Percentiles rank a stretch among this genome's conserved stretches.
phyloP scores from a whole-genome alignment of 2,797 vertebrate species.

The Euphonia xanthogaster region DNA sequence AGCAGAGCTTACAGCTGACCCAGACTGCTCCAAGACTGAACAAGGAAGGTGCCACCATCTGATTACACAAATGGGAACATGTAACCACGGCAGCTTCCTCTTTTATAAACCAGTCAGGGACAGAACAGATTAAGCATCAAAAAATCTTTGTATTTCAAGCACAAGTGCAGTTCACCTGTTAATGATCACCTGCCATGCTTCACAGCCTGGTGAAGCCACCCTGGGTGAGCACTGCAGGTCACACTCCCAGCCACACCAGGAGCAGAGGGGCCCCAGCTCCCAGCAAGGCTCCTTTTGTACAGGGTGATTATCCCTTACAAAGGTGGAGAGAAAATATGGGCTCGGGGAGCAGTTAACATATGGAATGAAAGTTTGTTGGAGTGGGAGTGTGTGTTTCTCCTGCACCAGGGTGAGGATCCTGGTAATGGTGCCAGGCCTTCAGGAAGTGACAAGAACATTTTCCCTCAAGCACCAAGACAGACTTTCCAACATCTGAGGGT shows the following conservation, averaged over 20 bases:
- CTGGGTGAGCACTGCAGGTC: too few species aligned
- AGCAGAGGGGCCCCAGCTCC: accelerated
- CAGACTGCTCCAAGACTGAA: not conserved
- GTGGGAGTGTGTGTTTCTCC: accelerated
- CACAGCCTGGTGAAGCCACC: accelerated
- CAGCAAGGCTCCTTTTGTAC: not conserved
- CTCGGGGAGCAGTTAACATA: not conserved
- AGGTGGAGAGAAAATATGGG: accelerated
- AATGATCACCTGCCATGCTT: accelerated
- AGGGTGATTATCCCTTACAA: not conserved
- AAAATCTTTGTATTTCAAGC: not conserved
- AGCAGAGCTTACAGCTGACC: not conserved
- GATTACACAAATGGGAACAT: not conserved
- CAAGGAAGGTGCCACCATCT: not conserved
- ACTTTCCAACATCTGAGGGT: accelerated
- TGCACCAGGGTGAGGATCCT: not conserved
- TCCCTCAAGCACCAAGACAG: not conserved
- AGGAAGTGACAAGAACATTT: not conserved
- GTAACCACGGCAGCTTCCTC: not conserved
- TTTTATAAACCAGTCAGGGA: not conserved
- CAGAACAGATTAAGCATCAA: not conserved
- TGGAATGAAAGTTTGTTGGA: too few species aligned
- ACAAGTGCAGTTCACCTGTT: not conserved
- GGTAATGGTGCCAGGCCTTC: not conserved
- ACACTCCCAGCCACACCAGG: not conserved